These are phyloP conservation scores for Papilio helenus DNA, from an alignment of 1,140 invertebrate genomes.

Conservation along the genomic window DNA sequence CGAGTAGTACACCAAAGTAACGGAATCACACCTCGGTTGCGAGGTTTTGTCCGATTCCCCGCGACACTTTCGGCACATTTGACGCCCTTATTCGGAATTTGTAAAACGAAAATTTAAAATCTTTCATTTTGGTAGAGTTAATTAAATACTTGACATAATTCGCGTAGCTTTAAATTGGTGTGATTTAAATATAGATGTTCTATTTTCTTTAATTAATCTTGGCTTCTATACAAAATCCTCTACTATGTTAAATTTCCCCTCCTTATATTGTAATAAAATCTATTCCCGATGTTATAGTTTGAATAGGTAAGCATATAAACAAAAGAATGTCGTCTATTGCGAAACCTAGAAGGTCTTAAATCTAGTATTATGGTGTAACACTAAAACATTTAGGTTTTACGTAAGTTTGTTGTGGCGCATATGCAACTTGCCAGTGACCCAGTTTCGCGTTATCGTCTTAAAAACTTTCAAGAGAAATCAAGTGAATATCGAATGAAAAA, in stretches of 20 bases:
- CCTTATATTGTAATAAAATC: not conserved
- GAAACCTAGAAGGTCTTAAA: slow-evolving; percentile 25
- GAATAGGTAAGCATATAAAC: not conserved
- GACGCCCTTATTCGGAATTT: slow-evolving; percentile 47
- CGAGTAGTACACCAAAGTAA: slow-evolving; percentile 48
- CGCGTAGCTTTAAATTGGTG: not conserved
- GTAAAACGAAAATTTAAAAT: not conserved
- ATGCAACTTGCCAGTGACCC: slow-evolving; percentile 38
- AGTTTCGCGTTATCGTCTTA: slow-evolving; percentile 31
- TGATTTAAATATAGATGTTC: not conserved
- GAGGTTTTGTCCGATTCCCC: slow-evolving; percentile 46
- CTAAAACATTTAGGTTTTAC: slow-evolving; percentile 37
- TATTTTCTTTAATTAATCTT: not conserved
- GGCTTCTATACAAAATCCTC: not conserved
- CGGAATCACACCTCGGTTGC: slow-evolving; percentile 46
- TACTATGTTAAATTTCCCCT: not conserved
- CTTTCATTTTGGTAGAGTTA: not conserved
- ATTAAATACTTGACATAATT: not conserved
- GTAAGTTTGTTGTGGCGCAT: slow-evolving; percentile 38
- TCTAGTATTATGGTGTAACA: slow-evolving; percentile 36
- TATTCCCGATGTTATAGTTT: not conserved
- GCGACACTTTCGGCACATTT: slow-evolving; percentile 50
- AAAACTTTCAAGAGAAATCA: slow-evolving; percentile 29
- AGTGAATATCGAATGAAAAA: not conserved
- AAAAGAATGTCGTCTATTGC: slow-evolving; percentile 17